Conservation (phyloP, 2,888 invertebrate genomes). For the Cosmia pyralina region DNA sequence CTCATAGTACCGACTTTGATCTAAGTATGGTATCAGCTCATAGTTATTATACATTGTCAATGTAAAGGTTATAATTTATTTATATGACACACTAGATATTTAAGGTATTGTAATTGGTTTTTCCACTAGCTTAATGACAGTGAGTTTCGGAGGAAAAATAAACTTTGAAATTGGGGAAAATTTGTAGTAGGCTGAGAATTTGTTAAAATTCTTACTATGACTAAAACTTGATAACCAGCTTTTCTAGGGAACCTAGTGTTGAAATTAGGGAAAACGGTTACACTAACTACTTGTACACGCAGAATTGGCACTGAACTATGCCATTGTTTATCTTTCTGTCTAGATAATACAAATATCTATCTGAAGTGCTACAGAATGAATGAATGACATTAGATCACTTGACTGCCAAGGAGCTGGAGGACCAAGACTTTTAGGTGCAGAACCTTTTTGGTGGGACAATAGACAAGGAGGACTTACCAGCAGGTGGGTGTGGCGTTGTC, state of each 20-base stretch:
- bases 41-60: conserved; percentile 45
- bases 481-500: conserved; percentile 89
- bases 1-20: conserved; percentile 7
- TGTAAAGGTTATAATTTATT: conserved; percentile 36
- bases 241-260: not conserved
- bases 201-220: not conserved
- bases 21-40: not conserved
- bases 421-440: conserved; percentile 21
- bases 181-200: not conserved
- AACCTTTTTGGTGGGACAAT: conserved; percentile 16
- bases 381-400: conserved; percentile 44
- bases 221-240: not conserved
- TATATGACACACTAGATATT: not conserved
- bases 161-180: not conserved
- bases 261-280: conserved; percentile 15
- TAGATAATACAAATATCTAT: conserved; percentile 4
- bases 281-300: conserved; percentile 1
- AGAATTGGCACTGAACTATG: conserved; percentile 4
- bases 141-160: conserved; percentile 27
- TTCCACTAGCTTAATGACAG: conserved; percentile 6
- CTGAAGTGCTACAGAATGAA: conserved; percentile 32
- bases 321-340: conserved; percentile 32
- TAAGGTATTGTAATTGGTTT: conserved; percentile 29
- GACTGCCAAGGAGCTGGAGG: conserved; percentile 27
- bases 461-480: conserved; percentile 79